Evolutionary conservation across 2,113 vertebrate genomes (phyloP), one percentile per base, ranked within the genome.

Genomic region (Lampris incognitus): DNA sequence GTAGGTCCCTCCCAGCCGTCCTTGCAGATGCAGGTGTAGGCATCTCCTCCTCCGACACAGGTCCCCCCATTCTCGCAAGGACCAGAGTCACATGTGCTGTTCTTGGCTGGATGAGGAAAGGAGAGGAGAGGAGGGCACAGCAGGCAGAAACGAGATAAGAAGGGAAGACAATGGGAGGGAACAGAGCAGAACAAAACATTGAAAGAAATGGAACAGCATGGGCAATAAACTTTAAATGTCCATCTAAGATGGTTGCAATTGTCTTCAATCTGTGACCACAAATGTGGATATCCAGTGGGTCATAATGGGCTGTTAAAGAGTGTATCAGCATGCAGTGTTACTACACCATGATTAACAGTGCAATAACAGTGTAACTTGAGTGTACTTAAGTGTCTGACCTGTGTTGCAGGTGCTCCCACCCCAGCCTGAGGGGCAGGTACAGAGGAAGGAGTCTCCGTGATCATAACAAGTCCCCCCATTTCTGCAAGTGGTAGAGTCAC

Each of bases 1-100:
- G 94, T 97, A 39, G 94, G 93, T 71, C 97, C 97, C 85, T 97
- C 94, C 98, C 98, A 99, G 66, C 98, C 98, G 1, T 99, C 98
- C 37, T 96, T 97, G 89, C 98, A 99, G 88, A 98, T 96, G 82
- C 98, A 99, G 5, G 95, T 97, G 89, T 97, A 99, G 64, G 94
- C 87, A 52, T 96, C 96, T 0, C 96, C 96, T 0, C 91, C 96
- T 82, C 97, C 97, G 48, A 99, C 96, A 0, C 98, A 99, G 0
- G 98, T 99, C 10, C 96, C 98, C 0, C 97, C 97, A 0, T 99
- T 99, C 87, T 93, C 88, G 44, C 98, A 99, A 1, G 97, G 97
- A 73, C 94, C 95, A 4, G 95, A 95, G 83, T 96, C 92, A 74
- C 98, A 99, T 39, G 95, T 95, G 93, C 95, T 98, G 95, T 97